Evolutionary conservation across 2,888 invertebrate species (phyloP).

Genomic region (Hydrotaea cyrtoneurina): DNA sequence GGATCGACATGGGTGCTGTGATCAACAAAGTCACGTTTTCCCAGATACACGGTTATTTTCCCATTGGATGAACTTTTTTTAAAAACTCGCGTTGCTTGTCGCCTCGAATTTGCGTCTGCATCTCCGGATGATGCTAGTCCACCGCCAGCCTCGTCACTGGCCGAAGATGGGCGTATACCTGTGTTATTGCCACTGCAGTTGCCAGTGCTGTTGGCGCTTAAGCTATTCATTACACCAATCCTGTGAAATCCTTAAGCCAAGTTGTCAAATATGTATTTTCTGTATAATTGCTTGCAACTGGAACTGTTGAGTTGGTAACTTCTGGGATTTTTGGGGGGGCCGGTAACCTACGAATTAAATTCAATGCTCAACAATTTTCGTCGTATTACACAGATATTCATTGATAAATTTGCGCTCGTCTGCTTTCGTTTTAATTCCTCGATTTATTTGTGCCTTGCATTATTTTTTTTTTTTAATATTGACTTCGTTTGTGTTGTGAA

Average conservation of each 20-base stretch:
- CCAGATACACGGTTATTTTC: conserved; percentile 95
- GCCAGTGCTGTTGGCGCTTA: conserved; percentile 43
- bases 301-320: conserved; percentile 13
- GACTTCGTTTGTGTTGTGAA: conserved; percentile 34
- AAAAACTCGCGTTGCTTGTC: conserved; percentile 91
- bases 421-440: conserved; percentile 21
- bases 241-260: conserved; percentile 17
- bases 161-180: conserved; percentile 68
- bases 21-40: conserved; percentile 95
- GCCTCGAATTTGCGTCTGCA: conserved; percentile 88
- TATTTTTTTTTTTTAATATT: conserved; percentile 12
- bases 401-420: conserved; percentile 28
- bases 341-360: conserved; percentile 40
- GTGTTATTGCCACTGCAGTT: conserved; percentile 58
- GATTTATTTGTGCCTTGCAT: conserved; percentile 40
- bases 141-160: conserved; percentile 59
- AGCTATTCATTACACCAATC: conserved; percentile 59
- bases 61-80: conserved; percentile 99
- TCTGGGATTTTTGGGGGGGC: conserved; percentile 11
- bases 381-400: conserved; percentile 21
- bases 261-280: conserved; percentile 33
- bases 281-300: not conserved
- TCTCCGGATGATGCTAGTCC: conserved; percentile 72
- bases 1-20: conserved; percentile 96
- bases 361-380: conserved; percentile 15